These are phyloP conservation scores for Carassius auratus DNA, from an alignment of 2,113 vertebrate species.

Conservation along the genomic window DNA sequence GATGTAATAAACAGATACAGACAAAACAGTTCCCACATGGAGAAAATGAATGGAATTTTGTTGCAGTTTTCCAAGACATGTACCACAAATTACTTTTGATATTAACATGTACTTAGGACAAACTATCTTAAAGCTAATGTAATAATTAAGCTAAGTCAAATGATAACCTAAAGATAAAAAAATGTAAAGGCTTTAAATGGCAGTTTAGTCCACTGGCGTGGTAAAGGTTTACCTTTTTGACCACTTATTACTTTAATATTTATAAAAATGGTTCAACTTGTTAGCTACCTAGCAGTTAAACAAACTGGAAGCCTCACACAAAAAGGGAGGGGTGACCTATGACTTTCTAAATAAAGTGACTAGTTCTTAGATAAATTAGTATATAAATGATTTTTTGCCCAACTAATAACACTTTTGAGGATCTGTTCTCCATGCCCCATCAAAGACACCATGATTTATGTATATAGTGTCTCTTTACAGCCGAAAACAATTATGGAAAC, in stretches of 20 bases:
- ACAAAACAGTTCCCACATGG: neutral
- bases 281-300: neutral
- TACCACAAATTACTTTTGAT: neutral
- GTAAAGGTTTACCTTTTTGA: neutral
- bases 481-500: conserved; percentile 23
- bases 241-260: neutral
- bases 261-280: neutral
- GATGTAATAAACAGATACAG: neutral
- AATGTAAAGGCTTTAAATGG: neutral
- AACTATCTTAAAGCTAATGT: neutral
- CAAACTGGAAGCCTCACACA: neutral
- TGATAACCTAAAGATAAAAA: too few relatives aligned
- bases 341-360: neutral
- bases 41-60: neutral
- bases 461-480: neutral
- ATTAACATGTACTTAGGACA: neutral
- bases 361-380: too few relatives aligned
- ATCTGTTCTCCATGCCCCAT: neutral
- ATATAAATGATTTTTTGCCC: too few relatives aligned
- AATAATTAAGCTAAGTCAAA: neutral
- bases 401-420: neutral
- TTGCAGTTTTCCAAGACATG: neutral
- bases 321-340: neutral
- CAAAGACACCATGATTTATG: conserved; percentile 15
- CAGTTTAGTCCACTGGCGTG: neutral